These are phyloP conservation scores for Cercocebus atys DNA, from an alignment of 2,113 vertebrate genomes.

Conservation along the genomic window DNA sequence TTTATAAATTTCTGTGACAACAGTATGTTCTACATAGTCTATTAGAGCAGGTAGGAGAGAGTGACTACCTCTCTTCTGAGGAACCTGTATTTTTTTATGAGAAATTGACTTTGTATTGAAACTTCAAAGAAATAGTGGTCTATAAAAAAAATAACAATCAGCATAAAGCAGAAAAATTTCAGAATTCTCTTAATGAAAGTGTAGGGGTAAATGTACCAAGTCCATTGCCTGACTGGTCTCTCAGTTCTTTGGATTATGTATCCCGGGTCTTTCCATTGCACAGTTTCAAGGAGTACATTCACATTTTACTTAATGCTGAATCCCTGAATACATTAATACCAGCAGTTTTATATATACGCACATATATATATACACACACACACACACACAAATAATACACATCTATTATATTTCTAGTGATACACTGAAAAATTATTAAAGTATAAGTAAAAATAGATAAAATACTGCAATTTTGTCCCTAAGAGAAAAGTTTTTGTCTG, in stretches of 20 bases:
- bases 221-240: background rate
- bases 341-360: background rate
- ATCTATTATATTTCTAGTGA: background rate
- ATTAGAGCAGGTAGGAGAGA: background rate
- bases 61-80: background rate
- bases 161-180: background rate
- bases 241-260: background rate
- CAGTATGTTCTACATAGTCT: background rate
- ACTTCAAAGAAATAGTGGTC: background rate
- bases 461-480: background rate
- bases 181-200: background rate
- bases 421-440: background rate
- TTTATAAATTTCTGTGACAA: background rate
- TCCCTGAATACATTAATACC: background rate
- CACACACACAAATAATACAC: background rate
- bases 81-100: background rate
- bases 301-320: background rate
- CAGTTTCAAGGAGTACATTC: background rate
- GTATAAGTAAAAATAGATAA: background rate
- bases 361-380: accelerated
- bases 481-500: background rate
- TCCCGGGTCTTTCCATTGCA: background rate
- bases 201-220: background rate
- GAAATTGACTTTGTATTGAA: background rate
- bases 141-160: background rate